These are phyloP conservation scores for Kryptolebias marmoratus DNA, from an alignment of 2,113 vertebrate species.

Conservation along the genomic window DNA sequence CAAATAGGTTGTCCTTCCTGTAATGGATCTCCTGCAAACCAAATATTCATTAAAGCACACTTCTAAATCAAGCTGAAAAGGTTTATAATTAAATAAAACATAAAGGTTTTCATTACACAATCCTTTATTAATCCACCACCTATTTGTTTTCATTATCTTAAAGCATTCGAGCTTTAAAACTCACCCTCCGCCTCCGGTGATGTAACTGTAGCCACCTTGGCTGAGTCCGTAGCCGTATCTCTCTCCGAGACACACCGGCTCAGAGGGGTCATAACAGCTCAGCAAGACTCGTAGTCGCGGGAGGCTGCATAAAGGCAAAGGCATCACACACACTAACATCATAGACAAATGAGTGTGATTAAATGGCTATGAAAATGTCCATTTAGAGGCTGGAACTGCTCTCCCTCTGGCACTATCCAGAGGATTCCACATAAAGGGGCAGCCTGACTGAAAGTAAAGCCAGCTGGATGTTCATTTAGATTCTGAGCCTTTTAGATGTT, in stretches of 20 bases:
- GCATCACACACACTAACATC: slow-evolving; percentile 44
- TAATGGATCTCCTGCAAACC: slow-evolving; percentile 9
- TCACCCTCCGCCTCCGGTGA: slow-evolving; percentile 98
- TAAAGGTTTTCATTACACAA: slow-evolving; percentile 47
- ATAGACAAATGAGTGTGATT: background rate
- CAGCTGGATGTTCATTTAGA: slow-evolving; percentile 38
- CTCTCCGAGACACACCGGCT: slow-evolving; percentile 91
- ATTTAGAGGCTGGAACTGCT: slow-evolving; percentile 27
- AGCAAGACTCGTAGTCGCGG: slow-evolving; percentile 88
- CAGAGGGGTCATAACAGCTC: slow-evolving; percentile 89
- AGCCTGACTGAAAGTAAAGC: slow-evolving; percentile 42
- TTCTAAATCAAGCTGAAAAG: slow-evolving; percentile 35
- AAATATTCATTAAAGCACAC: slow-evolving; percentile 14
- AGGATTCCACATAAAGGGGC: slow-evolving; percentile 34
- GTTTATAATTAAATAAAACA: slow-evolving; percentile 61
- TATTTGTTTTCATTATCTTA: slow-evolving; percentile 33
- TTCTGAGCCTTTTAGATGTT: slow-evolving; percentile 41
- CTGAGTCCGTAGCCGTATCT: slow-evolving; percentile 93
- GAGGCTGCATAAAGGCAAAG: slow-evolving; percentile 78
- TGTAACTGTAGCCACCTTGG: slow-evolving; percentile 95
- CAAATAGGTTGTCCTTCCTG: slow-evolving; percentile 19
- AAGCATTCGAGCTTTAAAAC: slow-evolving; percentile 46
- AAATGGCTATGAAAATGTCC: slow-evolving; percentile 22
- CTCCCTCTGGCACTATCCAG: slow-evolving; percentile 38
- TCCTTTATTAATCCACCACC: slow-evolving; percentile 29